These are phyloP conservation scores for Harlomillsia oculata DNA, from an alignment of 1,140 invertebrate species.

Conservation along the genomic window DNA sequence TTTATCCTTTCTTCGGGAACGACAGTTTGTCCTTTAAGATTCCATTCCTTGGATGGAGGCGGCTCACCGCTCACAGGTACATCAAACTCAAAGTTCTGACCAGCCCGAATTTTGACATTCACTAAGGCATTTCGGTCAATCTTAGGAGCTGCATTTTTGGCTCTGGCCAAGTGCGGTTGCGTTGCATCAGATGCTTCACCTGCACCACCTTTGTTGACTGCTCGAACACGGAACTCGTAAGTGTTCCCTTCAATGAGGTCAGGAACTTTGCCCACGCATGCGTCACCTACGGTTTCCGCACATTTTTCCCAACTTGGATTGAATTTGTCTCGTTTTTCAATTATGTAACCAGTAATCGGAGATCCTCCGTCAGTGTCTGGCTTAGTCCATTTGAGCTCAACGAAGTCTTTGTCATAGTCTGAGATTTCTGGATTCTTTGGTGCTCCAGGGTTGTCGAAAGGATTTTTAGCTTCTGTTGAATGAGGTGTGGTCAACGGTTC, in stretches of 20 bases:
- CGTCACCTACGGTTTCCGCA: slow-evolving; percentile 71
- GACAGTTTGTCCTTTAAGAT: slow-evolving; percentile 66
- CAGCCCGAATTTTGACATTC: slow-evolving; percentile 84
- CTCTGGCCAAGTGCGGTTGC: slow-evolving; percentile 74
- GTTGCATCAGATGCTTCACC: slow-evolving; percentile 83
- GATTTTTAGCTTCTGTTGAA: slow-evolving; percentile 94
- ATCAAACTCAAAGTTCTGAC: slow-evolving; percentile 84
- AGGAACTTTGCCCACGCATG: slow-evolving; percentile 68
- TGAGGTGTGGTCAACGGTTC: slow-evolving; percentile 81
- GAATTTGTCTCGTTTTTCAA: slow-evolving; percentile 92
- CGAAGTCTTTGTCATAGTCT: slow-evolving; percentile 87
- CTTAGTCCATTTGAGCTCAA: slow-evolving; percentile 84
- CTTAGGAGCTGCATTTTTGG: slow-evolving; percentile 81
- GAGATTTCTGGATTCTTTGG: slow-evolving; percentile 78
- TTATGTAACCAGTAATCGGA: slow-evolving; percentile 82
- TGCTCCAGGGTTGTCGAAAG: slow-evolving; percentile 77
- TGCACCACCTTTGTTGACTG: slow-evolving; percentile 71
- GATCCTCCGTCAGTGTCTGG: slow-evolving; percentile 78
- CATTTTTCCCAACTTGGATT: slow-evolving; percentile 78
- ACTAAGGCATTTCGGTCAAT: slow-evolving; percentile 88
- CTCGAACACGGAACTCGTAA: slow-evolving; percentile 87
- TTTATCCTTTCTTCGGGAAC: slow-evolving; percentile 72
- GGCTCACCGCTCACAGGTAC: slow-evolving; percentile 91
- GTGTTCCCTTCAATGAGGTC: slow-evolving; percentile 81
- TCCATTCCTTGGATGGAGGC: slow-evolving; percentile 86